Evolutionary conservation across 1,140 invertebrate species (phyloP), one percentile per base, ranked within the genome.

Genomic region (Drosophila sproati): DNA sequence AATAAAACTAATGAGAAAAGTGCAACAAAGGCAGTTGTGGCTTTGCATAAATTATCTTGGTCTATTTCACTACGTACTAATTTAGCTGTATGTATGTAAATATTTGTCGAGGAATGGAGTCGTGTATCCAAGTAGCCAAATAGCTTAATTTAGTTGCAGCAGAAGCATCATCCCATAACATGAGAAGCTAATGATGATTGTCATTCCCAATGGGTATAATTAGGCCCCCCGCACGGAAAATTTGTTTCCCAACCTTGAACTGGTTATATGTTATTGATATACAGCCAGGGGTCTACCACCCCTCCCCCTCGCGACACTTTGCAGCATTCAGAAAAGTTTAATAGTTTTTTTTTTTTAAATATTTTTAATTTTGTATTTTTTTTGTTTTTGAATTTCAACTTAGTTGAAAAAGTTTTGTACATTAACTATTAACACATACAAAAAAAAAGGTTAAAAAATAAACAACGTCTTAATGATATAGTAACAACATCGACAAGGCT

Each of bases 401-500:
- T 54, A 69, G 64, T 71, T 77, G 62, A 60, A 34, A 6, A 48
- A n/a, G 31, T 28, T 55, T 63, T 43, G 45, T 64, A 47, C 57
- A 57, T 67, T 54, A 67, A 60, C 63, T 60, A 73, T 71, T 50
- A 70, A 57, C 54, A 62, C 56, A 3, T 61, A 52, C 29, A 57
- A 35, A 52, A 78, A 78, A 76, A 73, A 74, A 39, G 7, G 10
- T 73, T 20, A 59, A 79, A 66, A 63, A 70, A 79, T 57, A 79
- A 59, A 79, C 39, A 2, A 12, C 28, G 54, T 12, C 73, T 82
- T 82, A 82, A 43, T 74, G 62, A 64, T 78, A 75, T 45, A 70
- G 43, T 81, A 67, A 73, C 73, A 78, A 51, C 74, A 74, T 82
- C 79, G 61, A 74, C 80, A 66, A 67, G 79, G 69, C 80, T 80